These are phyloP conservation scores for Dendrolimus houi DNA, from an alignment of 2,888 invertebrate species.

Conservation along the genomic window DNA sequence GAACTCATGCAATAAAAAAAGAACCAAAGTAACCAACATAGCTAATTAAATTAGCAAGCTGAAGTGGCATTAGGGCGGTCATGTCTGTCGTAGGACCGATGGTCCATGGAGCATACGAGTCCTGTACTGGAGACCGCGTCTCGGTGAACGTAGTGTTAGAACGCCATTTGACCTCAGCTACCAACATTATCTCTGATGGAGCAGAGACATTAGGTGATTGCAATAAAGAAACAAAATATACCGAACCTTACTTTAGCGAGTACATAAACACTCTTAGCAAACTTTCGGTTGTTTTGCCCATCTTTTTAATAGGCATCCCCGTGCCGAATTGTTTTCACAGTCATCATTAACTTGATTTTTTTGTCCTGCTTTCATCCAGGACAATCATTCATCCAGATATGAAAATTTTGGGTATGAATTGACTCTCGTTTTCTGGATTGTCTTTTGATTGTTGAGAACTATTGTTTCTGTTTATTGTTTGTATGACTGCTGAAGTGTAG, in stretches of 20 bases:
- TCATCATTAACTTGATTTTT: slow-evolving; percentile 64
- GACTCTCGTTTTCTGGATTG: slow-evolving; percentile 8
- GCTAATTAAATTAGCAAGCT: too few species aligned
- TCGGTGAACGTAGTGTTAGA: too few species aligned
- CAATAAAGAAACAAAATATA: background rate
- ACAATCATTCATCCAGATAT: slow-evolving; percentile 1
- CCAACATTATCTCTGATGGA: too few species aligned
- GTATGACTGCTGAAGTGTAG: too few species aligned
- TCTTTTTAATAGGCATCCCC: slow-evolving; percentile 41
- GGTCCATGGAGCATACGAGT: too few species aligned
- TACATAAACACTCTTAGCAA: background rate
- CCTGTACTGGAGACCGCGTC: too few species aligned
- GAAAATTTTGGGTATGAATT: background rate
- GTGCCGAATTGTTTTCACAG: slow-evolving; percentile 54
- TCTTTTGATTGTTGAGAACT: slow-evolving; percentile 13
- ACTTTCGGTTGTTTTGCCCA: background rate
- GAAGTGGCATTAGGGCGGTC: too few species aligned
- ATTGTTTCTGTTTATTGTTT: background rate
- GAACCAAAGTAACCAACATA: too few species aligned
- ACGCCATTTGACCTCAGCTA: too few species aligned
- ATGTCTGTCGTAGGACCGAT: too few species aligned
- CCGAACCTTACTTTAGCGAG: background rate
- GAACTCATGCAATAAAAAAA: too few species aligned
- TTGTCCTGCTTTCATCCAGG: slow-evolving; percentile 3
- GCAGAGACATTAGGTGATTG: too few species aligned